These are phyloP conservation scores for Spinibarbus caldwelli DNA, from an alignment of 2,797 vertebrate genomes.

Conservation along the genomic window DNA sequence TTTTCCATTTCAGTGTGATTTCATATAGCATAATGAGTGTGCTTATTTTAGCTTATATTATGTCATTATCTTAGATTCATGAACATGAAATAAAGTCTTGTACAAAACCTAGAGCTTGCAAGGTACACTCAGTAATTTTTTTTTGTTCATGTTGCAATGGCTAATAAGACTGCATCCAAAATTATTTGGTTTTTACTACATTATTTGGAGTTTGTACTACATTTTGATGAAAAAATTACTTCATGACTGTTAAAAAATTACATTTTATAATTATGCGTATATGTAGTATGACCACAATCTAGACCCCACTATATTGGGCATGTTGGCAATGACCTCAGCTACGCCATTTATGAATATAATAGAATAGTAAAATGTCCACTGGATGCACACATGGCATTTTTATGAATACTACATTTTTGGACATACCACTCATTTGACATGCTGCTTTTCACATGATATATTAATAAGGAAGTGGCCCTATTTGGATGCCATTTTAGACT, in stretches of 20 bases:
- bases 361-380: too few species aligned
- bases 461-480: not conserved
- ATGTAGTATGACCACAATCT: not conserved
- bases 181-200: too few species aligned
- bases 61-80: not conserved
- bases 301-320: not conserved
- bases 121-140: not conserved
- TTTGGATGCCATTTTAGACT: not conserved
- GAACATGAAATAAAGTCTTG: not conserved
- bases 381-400: not conserved
- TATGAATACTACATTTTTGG: not conserved
- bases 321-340: not conserved
- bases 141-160: not conserved
- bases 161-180: not conserved
- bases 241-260: not conserved
- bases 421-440: not conserved
- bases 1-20: not conserved
- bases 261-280: not conserved
- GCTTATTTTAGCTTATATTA: not conserved
- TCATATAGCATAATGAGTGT: not conserved
- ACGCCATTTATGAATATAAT: not conserved
- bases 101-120: not conserved
- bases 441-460: not conserved
- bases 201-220: not conserved
- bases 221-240: not conserved